Evolutionary conservation across 1,140 invertebrate genomes (phyloP).

Genomic region (Meteorus sp.): DNA sequence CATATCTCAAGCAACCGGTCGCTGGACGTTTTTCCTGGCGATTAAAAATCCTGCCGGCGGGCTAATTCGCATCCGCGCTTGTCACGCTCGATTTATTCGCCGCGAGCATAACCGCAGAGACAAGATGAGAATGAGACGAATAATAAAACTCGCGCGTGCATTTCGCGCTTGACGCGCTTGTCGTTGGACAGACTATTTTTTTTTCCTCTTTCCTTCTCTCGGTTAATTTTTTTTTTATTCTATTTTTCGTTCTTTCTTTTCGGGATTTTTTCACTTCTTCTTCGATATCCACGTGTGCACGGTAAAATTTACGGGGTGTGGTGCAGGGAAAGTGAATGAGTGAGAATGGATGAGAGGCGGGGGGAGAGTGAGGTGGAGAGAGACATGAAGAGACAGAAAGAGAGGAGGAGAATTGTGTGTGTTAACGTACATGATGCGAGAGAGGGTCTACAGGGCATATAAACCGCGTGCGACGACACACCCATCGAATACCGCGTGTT

Average conservation of each 20-base stretch:
- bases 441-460: too few relatives aligned
- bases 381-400: too few relatives aligned
- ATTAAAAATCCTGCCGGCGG: constrained; percentile 31
- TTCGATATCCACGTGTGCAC: too few relatives aligned
- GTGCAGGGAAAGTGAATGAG: constrained; percentile 2
- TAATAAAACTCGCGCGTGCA: neutral
- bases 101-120: constrained; percentile 12
- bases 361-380: too few relatives aligned
- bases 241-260: too few relatives aligned
- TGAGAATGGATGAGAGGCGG: too few relatives aligned
- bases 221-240: too few relatives aligned
- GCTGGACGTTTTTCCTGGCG: constrained; percentile 28
- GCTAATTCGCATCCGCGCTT: constrained; percentile 34
- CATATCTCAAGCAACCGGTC: constrained; percentile 27
- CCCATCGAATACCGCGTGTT: constrained; percentile 34
- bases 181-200: neutral
- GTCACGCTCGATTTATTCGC: constrained; percentile 33
- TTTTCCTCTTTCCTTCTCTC: too few relatives aligned
- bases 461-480: constrained; percentile 24
- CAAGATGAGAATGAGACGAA: neutral
- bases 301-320: neutral
- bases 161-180: too few relatives aligned
- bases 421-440: too few relatives aligned
- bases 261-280: too few relatives aligned
- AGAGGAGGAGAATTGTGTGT: too few relatives aligned